Conservation (phyloP, 1,140 invertebrate species). For the Artemia franciscana region DNA sequence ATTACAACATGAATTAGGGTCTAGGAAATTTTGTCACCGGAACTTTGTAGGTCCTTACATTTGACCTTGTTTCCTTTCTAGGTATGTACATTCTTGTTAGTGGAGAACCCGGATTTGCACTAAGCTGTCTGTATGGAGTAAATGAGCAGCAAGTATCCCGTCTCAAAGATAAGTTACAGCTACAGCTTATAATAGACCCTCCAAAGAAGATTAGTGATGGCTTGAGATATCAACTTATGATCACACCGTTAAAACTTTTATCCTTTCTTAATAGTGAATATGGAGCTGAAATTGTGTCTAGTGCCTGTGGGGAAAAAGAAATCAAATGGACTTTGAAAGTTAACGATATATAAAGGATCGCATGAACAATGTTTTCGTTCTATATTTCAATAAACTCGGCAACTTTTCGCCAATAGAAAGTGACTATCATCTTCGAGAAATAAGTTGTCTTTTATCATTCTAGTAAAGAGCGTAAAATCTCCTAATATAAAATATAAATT, state of each 20-base stretch:
- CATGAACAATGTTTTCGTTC: too few species aligned
- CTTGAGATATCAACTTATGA: neutral
- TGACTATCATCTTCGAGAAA: too few species aligned
- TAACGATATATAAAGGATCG: neutral
- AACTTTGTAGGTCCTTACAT: too few species aligned
- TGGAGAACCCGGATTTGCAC: neutral
- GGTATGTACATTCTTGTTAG: neutral
- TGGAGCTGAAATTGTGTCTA: neutral
- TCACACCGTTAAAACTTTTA: neutral
- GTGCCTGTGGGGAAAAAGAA: neutral
- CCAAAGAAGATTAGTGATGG: neutral
- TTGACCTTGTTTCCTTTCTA: too few species aligned
- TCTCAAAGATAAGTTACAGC: neutral
- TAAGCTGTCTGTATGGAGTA: neutral
- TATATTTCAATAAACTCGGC: too few species aligned
- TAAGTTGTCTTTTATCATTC: too few species aligned
- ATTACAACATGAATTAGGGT: too few species aligned
- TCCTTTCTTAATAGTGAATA: neutral
- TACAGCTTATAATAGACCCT: neutral
- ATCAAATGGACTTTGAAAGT: neutral
- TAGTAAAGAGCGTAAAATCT: too few species aligned
- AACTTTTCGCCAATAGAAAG: too few species aligned
- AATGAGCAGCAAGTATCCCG: neutral
- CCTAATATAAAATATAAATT: too few species aligned
- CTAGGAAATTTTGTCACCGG: too few species aligned